Percentiles rank a stretch among this genome's conserved stretches.
These are phyloP conservation scores for Pelochelys cantorii DNA, from an alignment of 2,797 vertebrate genomes.

Conservation along the genomic window DNA sequence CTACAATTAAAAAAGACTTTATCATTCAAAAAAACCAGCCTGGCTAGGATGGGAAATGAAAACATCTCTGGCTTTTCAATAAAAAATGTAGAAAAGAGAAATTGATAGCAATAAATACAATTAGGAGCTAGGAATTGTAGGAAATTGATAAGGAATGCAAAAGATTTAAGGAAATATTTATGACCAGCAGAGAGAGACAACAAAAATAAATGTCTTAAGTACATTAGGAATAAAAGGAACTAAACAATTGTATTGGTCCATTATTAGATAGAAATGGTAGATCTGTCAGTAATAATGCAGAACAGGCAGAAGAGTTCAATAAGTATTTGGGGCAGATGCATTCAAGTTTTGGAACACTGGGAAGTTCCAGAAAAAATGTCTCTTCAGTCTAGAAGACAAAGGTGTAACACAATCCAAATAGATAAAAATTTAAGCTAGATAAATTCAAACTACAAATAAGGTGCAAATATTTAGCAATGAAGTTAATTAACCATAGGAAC, in stretches of 20 bases:
- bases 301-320: too few relatives aligned
- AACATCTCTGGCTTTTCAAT: background rate
- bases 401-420: too few relatives aligned
- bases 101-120: background rate
- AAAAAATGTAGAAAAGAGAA: background rate
- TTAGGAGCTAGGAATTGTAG: background rate
- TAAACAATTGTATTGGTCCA: background rate
- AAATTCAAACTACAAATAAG: too few relatives aligned
- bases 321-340: too few relatives aligned
- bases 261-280: too few relatives aligned
- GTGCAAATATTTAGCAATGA: too few relatives aligned
- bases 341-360: too few relatives aligned
- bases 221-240: too few relatives aligned
- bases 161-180: background rate
- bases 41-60: background rate
- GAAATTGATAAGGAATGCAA: background rate
- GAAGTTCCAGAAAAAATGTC: too few relatives aligned
- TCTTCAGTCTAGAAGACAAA: too few relatives aligned
- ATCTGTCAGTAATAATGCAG: too few relatives aligned
- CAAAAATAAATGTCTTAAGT: background rate
- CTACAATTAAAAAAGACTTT: background rate
- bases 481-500: background rate
- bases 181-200: background rate
- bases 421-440: too few relatives aligned
- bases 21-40: background rate